These are phyloP conservation scores for Sebastes matsubarae DNA, from an alignment of 2,797 vertebrate species.

Conservation along the genomic window DNA sequence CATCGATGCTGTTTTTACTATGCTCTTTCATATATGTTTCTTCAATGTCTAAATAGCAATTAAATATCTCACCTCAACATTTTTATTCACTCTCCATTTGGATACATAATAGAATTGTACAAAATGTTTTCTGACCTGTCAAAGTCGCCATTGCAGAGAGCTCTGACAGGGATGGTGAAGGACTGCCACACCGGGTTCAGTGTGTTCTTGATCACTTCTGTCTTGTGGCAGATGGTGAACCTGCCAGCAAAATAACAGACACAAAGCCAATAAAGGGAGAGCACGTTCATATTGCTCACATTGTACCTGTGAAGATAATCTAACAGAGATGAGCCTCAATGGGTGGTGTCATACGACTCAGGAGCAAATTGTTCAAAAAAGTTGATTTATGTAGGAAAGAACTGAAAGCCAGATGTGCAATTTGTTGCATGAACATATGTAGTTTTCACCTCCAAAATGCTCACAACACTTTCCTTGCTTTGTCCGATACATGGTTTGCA, in stretches of 20 bases:
- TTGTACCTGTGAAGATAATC: conserved; percentile 20
- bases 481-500: neutral
- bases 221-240: conserved; percentile 99
- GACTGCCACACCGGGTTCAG: conserved; percentile 96
- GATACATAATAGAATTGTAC: neutral
- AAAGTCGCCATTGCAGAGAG: conserved; percentile 96
- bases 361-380: neutral
- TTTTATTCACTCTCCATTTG: neutral
- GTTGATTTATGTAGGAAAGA: neutral
- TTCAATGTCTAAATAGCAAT: neutral
- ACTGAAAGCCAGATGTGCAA: neutral
- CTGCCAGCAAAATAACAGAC: conserved; percentile 71
- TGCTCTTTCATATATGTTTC: neutral
- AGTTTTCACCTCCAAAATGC: neutral
- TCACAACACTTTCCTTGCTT: neutral
- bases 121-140: conserved; percentile 86
- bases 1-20: no score
- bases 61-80: neutral
- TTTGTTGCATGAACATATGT: neutral
- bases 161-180: conserved; percentile 95
- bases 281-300: conserved; percentile 3
- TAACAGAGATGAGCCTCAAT: neutral
- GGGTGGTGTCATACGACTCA: neutral
- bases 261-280: conserved; percentile 11
- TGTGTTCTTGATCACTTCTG: conserved; percentile 97